Percentiles rank a stretch among this genome's conserved stretches.
Evolutionary conservation across 1,140 invertebrate species (phyloP).

Genomic region (Pararge aegeria): DNA sequence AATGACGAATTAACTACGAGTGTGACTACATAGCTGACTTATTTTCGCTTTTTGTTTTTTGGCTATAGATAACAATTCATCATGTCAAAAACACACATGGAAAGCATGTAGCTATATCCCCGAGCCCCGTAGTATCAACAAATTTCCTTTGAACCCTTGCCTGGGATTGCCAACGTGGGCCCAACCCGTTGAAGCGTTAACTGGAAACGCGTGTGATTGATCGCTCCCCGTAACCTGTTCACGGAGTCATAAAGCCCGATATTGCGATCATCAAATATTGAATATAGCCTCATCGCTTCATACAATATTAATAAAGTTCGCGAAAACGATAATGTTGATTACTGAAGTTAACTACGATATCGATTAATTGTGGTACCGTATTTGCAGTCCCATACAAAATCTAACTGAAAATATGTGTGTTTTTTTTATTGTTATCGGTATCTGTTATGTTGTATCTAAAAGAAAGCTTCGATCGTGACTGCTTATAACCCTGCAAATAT

Average conservation of each 20-base stretch:
- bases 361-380: too few species aligned
- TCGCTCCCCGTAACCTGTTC: background rate
- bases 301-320: background rate
- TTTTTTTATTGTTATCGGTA: too few species aligned
- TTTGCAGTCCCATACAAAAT: too few species aligned
- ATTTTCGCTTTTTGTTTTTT: background rate
- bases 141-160: background rate
- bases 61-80: too few species aligned
- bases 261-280: slow-evolving; percentile 3
- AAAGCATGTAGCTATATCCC: background rate
- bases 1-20: too few species aligned
- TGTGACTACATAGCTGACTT: too few species aligned
- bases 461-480: too few species aligned
- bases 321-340: background rate
- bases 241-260: slow-evolving; percentile 2
- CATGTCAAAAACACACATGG: background rate
- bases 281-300: background rate
- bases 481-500: too few species aligned
- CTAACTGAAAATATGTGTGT: too few species aligned
- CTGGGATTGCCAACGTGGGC: background rate
- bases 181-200: background rate
- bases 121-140: background rate
- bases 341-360: too few species aligned
- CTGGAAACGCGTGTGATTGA: background rate
- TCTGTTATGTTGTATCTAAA: too few species aligned